Base-by-base conservation (phyloP, 2,888 invertebrate species). In the Cataglyphis livida region DNA sequence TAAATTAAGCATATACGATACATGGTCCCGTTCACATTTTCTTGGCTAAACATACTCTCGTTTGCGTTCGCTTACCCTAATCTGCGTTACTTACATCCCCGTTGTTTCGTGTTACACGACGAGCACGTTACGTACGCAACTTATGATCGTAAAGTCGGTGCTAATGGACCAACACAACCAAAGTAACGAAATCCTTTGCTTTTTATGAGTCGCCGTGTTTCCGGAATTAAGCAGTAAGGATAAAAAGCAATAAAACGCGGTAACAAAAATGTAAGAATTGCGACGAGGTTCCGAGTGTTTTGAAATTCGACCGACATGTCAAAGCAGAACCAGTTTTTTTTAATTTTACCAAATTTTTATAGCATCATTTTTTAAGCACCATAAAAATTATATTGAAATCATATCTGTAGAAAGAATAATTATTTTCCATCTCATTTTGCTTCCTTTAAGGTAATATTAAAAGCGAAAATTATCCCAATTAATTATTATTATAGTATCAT, bases 1-100 rank as follows among this genome's bases (percentile, higher is more conserved):
- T 44, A 70, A 59, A 68, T 70, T 70, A 70, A 78, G 12, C 78
- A 25, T 21, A 32, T 15, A 32, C 68, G 41, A 68, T 76, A 54
- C 28, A 41, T 41, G 6, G 6, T 57, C 68, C 41, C 21, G 57
- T 4, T 70, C 78, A 44, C 18, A 12, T 78, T 59, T 68, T 21
- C 70, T 9, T 41, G 3, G 18, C 25, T 75, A 75, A 75, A 32
- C 6, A 75, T 75, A 44, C 5, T 18, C 44, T 25, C 35, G 59
- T 78, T 48, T 35, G 41, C 32, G 12, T 71, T 1, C 57, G 9
- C 18, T 41, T 44, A 66, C 59, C 44, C 10, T 71, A 71, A 59
- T 59, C 18, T 57, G 35, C 71, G 57, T 78, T 78, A 78, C 44
- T 78, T 78, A 78, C 21, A 28, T 78, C 38, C 44, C 44, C 59